phyloP scores from a whole-genome alignment of 2,113 vertebrate genomes.

The Gambusia affinis region DNA sequence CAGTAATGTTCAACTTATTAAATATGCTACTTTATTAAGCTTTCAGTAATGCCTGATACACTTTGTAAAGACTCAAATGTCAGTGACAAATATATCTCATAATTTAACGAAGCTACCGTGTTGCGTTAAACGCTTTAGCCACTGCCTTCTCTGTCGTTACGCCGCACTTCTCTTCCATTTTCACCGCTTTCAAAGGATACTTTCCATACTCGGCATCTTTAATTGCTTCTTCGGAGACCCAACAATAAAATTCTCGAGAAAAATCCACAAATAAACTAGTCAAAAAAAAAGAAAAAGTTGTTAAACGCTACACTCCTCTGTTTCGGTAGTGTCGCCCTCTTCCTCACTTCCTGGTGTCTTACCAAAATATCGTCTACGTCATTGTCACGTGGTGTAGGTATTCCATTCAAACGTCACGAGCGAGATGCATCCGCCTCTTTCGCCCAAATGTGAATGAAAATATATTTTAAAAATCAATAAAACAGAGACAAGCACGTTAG shows the following conservation, averaged over 20 bases:
- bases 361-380: constrained; percentile 73
- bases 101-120: constrained; percentile 4
- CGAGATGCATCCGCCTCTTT: not conserved
- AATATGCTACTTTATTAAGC: fast-evolving
- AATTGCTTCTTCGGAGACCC: not conserved
- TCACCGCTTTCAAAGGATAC: constrained; percentile 78
- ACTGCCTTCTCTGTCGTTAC: not conserved
- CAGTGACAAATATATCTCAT: not conserved
- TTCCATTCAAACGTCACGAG: constrained; percentile 61
- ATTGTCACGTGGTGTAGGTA: constrained; percentile 67
- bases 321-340: constrained; percentile 47
- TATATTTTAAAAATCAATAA: not conserved
- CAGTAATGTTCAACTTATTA: fast-evolving
- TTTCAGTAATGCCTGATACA: not conserved
- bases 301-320: constrained; percentile 31
- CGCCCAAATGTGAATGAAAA: constrained; percentile 43
- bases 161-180: not conserved
- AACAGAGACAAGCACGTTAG: constrained; percentile 9
- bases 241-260: not conserved
- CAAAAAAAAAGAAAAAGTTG: constrained; percentile 7
- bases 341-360: constrained; percentile 74
- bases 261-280: not conserved
- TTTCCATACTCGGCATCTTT: constrained; percentile 80
- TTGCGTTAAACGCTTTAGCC: constrained; percentile 1
- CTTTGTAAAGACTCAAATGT: fast-evolving